Evolutionary conservation across 2,888 invertebrate genomes (phyloP).

Genomic region (Physocephala rufipes): DNA sequence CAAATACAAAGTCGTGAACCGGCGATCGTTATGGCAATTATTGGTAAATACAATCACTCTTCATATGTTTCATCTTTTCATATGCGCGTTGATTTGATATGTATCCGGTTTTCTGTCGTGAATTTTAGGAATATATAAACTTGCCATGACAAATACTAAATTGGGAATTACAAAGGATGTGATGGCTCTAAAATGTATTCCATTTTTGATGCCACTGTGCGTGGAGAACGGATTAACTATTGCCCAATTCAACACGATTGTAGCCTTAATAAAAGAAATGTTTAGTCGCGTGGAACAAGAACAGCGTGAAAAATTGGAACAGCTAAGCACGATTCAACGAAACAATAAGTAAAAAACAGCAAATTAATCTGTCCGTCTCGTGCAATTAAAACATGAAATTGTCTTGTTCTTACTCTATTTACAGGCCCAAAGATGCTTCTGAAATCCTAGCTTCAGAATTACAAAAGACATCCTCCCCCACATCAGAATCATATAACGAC

Average conservation of each 20-base stretch:
- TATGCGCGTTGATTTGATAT: too few species aligned
- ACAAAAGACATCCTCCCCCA: conserved; percentile 43
- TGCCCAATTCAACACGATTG: conserved; percentile 89
- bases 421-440: conserved; percentile 59
- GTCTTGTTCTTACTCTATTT: too few species aligned
- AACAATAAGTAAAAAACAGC: conserved; percentile 52
- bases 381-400: too few species aligned
- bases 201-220: conserved; percentile 89
- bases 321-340: conserved; percentile 81
- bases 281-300: conserved; percentile 88
- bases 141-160: conserved; percentile 88
- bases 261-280: conserved; percentile 90
- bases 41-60: conserved; percentile 73
- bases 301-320: conserved; percentile 88
- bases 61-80: neutral
- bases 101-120: neutral
- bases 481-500: conserved; percentile 43
- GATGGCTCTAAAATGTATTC: conserved; percentile 90
- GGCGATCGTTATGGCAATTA: conserved; percentile 95
- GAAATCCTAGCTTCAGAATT: conserved; percentile 57
- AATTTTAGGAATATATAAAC: conserved; percentile 84
- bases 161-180: conserved; percentile 94
- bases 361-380: too few species aligned
- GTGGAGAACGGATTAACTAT: conserved; percentile 92
- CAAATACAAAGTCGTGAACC: conserved; percentile 94